Evolutionary conservation across 2,113 vertebrate genomes (phyloP), one percentile per base, ranked within the genome.

Genomic region (Gadus macrocephalus): DNA sequence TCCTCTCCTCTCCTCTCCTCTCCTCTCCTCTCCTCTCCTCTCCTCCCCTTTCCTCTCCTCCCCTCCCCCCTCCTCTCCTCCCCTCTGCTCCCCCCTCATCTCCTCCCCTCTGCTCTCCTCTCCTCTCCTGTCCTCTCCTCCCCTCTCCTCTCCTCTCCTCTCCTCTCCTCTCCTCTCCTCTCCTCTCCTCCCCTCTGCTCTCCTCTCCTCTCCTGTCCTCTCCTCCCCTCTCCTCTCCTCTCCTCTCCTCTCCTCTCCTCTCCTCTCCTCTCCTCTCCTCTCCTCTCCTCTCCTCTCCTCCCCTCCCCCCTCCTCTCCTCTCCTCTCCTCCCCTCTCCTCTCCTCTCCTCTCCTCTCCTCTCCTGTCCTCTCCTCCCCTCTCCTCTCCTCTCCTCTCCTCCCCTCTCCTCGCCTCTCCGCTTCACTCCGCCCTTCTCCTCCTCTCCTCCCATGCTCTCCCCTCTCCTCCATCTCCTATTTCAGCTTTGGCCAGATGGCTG

Each of bases 401-500:
- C 61, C 58, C 49, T 38, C 64, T 15, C 64, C 3, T 49, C 27
- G 56, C 65, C 38, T 74, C 71, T 15, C 59, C 53, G 25, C 25
- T 25, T 2, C 25, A 25, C 25, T 25, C 25, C 25, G 25, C 25
- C 56, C 62, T 53, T 42, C 56, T 35, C 16, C 25, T 53, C 20
- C 27, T 59, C 27, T 35, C 25, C 53, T 19, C 31, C 12, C 53
- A n/a, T 60, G 71, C 69, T 68, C 67, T 67, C 6, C 25, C 65
- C 38, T 3, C 19, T 19, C 15, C 15, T 25, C 20, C 65, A 17
- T 42, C 60, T 66, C 62, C 53, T 53, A 53, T 62, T 53, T 55
- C 66, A 60, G 71, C 68, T 72, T 73, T 78, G 72, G 68, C 84
- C 86, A 80, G 81, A 83, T 84, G 81, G 74, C 74, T 83, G 71